Percentiles rank a stretch among this genome's conserved stretches.
Evolutionary conservation across 2,888 invertebrate species (phyloP).

Genomic region (Drosophila multiciliata): DNA sequence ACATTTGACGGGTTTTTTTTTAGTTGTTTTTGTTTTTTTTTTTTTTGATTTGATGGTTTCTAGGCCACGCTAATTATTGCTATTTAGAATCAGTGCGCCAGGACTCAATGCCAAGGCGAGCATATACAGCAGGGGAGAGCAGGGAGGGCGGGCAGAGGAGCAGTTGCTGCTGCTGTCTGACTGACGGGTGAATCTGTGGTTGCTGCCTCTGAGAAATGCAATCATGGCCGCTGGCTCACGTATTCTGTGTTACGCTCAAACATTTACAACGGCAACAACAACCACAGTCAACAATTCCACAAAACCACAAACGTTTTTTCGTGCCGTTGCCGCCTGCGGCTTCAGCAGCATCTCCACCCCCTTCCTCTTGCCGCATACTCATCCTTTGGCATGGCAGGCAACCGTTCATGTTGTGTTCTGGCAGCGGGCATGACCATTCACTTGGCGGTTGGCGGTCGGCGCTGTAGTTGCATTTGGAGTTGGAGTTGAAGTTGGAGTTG

Average conservation of each 20-base stretch:
- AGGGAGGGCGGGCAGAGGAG: not conserved
- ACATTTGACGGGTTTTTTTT: slow-evolving; percentile 55
- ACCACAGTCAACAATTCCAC: slow-evolving; percentile 45
- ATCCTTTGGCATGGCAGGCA: slow-evolving; percentile 29
- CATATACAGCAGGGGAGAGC: not conserved
- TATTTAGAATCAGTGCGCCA: slow-evolving; percentile 75
- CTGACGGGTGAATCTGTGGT: slow-evolving; percentile 36
- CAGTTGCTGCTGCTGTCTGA: slow-evolving; percentile 4
- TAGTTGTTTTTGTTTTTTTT: not conserved
- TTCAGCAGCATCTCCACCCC: slow-evolving; percentile 26
- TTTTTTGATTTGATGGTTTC: slow-evolving; percentile 72
- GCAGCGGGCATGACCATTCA: slow-evolving; percentile 72
- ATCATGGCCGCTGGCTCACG: slow-evolving; percentile 83
- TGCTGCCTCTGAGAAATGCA: slow-evolving; percentile 66
- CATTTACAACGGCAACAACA: slow-evolving; percentile 79
- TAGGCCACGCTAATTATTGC: slow-evolving; percentile 81
- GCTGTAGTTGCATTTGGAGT: slow-evolving; percentile 1
- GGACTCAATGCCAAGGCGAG: slow-evolving; percentile 56
- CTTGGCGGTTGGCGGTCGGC: slow-evolving; percentile 29
- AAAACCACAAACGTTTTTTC: slow-evolving; percentile 78
- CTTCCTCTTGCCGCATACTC: not conserved
- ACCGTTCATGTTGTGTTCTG: slow-evolving; percentile 58
- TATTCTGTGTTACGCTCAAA: slow-evolving; percentile 85
- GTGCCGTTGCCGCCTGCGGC: slow-evolving; percentile 64
- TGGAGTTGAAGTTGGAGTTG: not conserved